Percentiles rank a stretch among this genome's conserved stretches.
Evolutionary conservation across 2,888 invertebrate genomes (phyloP).

Genomic region (Pyrrhosoma nymphula): DNA sequence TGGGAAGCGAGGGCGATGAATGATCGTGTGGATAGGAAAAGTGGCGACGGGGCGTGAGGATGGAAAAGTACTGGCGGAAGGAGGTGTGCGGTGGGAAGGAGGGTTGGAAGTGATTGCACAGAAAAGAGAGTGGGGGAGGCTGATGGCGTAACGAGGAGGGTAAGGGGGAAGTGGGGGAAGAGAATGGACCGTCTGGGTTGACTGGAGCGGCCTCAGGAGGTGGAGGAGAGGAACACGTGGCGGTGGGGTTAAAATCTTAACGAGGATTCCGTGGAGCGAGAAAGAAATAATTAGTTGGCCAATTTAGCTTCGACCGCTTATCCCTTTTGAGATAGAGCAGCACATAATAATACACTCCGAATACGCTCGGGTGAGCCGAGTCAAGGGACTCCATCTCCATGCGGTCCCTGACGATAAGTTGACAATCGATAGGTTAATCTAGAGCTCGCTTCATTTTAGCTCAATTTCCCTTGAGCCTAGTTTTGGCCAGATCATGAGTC

Average conservation of each 20-base stretch:
- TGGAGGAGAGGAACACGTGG: neutral
- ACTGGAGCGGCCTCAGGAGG: too few species aligned
- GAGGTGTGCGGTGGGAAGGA: neutral
- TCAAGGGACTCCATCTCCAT: too few species aligned
- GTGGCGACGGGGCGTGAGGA: neutral
- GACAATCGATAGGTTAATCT: too few species aligned
- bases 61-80: neutral
- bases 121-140: neutral
- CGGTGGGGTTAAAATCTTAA: neutral
- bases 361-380: too few species aligned
- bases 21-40: conserved; percentile 29
- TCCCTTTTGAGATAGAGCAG: neutral
- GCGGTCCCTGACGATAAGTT: too few species aligned
- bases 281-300: neutral
- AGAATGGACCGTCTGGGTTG: neutral
- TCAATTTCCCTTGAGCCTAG: too few species aligned
- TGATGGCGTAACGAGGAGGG: neutral
- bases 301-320: neutral
- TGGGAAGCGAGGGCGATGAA: neutral
- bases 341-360: neutral
- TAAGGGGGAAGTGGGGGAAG: neutral
- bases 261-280: neutral
- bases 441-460: too few species aligned
- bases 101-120: neutral
- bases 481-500: too few species aligned